Base-by-base conservation (phyloP, 2,888 invertebrate species). In the Hyles lineata region DNA sequence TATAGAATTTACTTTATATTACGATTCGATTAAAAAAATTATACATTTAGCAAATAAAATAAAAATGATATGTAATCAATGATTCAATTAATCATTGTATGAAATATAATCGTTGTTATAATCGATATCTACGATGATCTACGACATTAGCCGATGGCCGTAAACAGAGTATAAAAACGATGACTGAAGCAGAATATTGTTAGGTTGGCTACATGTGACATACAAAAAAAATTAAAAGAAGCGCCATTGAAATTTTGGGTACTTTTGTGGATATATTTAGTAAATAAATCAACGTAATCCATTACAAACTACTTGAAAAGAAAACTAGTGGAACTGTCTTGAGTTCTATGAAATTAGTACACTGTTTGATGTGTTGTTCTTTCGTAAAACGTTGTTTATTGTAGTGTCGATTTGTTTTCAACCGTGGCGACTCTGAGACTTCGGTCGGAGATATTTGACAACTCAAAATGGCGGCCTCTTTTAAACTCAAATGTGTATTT, bases 401-500 rank as follows among this genome's bases (percentile, higher is more conserved):
- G 69, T 76, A 75, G 74, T 76, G 79, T 78, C 72, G 87, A 90
- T 93, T 94, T 93, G 94, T 93, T 92, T 93, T 92, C 85, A 93
- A 93, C 93, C 89, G 93, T 93, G 93, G 92, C 90, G 87, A 89
- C 84, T 83, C 81, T 85, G 85, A 82, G 80, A 85, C 87, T 87
- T 87, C 83, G 82, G 84, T 84, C 85, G 84, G 83, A 78, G 79
- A 76, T 80, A 83, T 92, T 93, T 94, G 94, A 93, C 93, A 93
- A 87, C 86, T 82, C 92, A 94, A 92, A 93, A 95, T 95, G 95
- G 95, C 95, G 95, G 95, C 92, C 90, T 89, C 93, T 87, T 95
- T 95, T 94, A 85, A 95, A 94, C 91, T 90, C 80, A 79, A 84
- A 82, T 82, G 80, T 90, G 76, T 81, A 83, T 83, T 81, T 77